Evolutionary conservation across 2,888 invertebrate species (phyloP).

Genomic region (Eremobia ochroleuca): DNA sequence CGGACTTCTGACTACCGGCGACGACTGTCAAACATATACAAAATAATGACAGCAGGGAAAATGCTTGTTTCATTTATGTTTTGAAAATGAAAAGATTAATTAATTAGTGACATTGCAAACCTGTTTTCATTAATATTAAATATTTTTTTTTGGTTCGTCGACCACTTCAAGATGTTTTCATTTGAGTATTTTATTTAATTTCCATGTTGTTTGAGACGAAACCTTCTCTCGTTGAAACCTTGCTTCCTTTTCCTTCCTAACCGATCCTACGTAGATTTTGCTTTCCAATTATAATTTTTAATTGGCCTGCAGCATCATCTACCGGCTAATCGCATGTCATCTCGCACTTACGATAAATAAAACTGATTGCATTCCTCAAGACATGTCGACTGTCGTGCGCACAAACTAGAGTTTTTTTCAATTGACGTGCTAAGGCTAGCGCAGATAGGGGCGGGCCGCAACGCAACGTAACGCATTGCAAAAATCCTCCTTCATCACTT

Average conservation of each 20-base stretch:
- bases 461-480: background rate
- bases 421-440: constrained; percentile 3
- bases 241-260: constrained; percentile 22
- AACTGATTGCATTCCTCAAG: constrained; percentile 54
- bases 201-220: background rate
- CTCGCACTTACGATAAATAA: constrained; percentile 32
- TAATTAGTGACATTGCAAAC: background rate
- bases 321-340: constrained; percentile 45
- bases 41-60: too few relatives aligned
- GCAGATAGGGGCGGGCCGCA: background rate
- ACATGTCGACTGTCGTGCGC: constrained; percentile 27
- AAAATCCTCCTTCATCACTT: background rate
- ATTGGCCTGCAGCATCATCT: constrained; percentile 13
- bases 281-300: constrained; percentile 41
- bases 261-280: constrained; percentile 15
- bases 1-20: too few relatives aligned
- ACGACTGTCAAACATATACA: too few relatives aligned
- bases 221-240: constrained; percentile 11
- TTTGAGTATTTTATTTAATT: background rate
- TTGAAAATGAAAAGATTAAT: background rate
- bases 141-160: background rate
- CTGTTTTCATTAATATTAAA: background rate
- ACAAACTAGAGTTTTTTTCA: constrained; percentile 11
- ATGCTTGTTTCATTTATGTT: background rate
- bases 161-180: background rate